A percentile compares a stretch with the other conserved stretches of the same genome.
Conservation (phyloP, 2,113 vertebrate species). For the Craseonycteris thonglongyai region DNA sequence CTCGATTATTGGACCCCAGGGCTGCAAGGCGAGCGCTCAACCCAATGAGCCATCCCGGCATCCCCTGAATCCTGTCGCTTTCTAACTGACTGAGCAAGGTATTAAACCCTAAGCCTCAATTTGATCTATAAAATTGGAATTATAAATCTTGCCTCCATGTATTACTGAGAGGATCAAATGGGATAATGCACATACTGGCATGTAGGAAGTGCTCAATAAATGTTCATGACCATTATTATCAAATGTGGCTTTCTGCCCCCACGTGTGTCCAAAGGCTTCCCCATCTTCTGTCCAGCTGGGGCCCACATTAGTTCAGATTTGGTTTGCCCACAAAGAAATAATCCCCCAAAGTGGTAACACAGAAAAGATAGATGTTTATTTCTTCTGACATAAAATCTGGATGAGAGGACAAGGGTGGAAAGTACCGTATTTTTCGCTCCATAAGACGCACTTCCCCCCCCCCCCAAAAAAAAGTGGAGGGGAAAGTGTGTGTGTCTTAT, state of each 20-base stretch:
- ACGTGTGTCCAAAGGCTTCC: background rate
- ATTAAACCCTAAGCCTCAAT: slow-evolving; percentile 30
- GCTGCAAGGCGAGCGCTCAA: no score
- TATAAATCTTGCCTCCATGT: slow-evolving; percentile 4
- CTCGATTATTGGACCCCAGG: no score
- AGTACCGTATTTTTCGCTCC: no score
- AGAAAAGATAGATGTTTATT: background rate
- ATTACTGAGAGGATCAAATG: slow-evolving; percentile 12
- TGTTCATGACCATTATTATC: background rate
- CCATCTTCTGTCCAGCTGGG: background rate
- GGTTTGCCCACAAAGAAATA: background rate
- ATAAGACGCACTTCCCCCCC: no score
- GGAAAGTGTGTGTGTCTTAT: no score
- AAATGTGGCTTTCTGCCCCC: background rate
- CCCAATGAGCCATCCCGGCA: no score
- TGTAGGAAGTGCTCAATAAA: background rate
- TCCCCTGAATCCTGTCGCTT: slow-evolving; percentile 8
- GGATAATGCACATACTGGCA: background rate
- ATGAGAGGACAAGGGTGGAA: background rate
- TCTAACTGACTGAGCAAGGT: slow-evolving; percentile 20
- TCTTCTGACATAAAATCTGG: background rate
- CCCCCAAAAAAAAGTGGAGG: no score
- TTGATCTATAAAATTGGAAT: slow-evolving; percentile 47
- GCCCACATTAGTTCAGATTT: background rate
- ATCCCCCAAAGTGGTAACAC: background rate